Evolutionary conservation across 2,113 vertebrate genomes (phyloP), one percentile per base, ranked within the genome.

Genomic region (Ornithorhynchus anatinus): DNA sequence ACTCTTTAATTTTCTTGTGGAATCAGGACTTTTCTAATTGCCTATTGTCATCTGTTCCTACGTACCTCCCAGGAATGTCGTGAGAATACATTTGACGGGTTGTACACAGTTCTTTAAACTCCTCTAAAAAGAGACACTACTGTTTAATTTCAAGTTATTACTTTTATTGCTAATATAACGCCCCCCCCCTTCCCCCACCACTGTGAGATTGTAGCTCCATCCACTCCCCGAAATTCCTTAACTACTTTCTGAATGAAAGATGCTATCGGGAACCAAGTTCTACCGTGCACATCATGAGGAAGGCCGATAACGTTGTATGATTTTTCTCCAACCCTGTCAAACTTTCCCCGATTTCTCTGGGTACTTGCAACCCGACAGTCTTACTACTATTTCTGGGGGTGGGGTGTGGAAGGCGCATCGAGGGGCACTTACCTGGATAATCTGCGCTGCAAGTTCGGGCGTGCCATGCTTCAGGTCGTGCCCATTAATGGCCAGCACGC

Each of bases 391-490:
- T 19, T 11, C n/a, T 23, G 23, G 14, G 2, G 14, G 36, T 14
- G 5, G 29, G 5, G 2, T 2, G 2, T 5, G 10, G 19, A 7
- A 32, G 0, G 10, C 13, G 7, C 3, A 10, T 13, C 5, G 2
- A 32, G 36, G 27, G 27, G 6, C 4, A 10, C 35, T 60, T 89
- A 99, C 98, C 97, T 99, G 98, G 83, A 99, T 99, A 76, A 99
- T 96, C 88, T 99, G 97, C 32, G 97, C 98, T 0, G 97, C 98
- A 5, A 97, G 95, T 86, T 99, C 98, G 0, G 98, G 97, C 0
- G 97, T 99, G 56, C 97, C 97, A 0, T 97, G 96, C 73, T 97
- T 95, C 68, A 99, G 75, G 86, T 99, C 96, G 5, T 98, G 97
- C 0, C 98, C 97, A 0, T 99, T 99, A 64, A 99, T 97, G 0